phyloP scores from a whole-genome alignment of 1,140 invertebrate genomes.

The Drosophila micromelanica region DNA sequence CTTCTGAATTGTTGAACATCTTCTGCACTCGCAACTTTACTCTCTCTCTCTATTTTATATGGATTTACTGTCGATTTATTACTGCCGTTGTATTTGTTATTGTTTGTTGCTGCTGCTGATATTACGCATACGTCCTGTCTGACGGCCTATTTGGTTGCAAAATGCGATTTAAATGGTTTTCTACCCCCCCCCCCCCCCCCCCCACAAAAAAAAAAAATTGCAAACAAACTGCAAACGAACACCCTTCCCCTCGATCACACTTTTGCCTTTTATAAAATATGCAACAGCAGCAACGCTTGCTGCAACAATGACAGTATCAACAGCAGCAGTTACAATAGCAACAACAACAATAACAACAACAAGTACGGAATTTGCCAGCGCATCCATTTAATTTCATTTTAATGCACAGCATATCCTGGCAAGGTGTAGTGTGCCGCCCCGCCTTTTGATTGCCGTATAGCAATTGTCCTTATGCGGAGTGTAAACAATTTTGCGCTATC shows the following conservation, averaged over 20 bases:
- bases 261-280: conserved; percentile 64
- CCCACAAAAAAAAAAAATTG: conserved; percentile 25
- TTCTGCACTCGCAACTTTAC: conserved; percentile 1
- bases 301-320: conserved; percentile 70
- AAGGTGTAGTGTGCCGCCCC: conserved; percentile 30
- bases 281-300: conserved; percentile 63
- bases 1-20: conserved; percentile 6
- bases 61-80: conserved; percentile 53
- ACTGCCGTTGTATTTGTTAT: conserved; percentile 17
- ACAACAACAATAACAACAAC: conserved; percentile 28
- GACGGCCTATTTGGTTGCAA: conserved; percentile 29
- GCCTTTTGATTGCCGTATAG: conserved; percentile 4
- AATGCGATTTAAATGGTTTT: conserved; percentile 58
- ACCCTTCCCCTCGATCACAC: background rate
- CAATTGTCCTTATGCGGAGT: conserved; percentile 52
- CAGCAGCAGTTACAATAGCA: conserved; percentile 33
- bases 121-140: conserved; percentile 38
- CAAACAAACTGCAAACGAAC: conserved; percentile 16
- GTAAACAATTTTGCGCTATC: conserved; percentile 68
- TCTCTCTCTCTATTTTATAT: conserved; percentile 17
- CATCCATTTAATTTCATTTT: conserved; percentile 79
- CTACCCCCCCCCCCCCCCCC: background rate
- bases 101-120: conserved; percentile 15
- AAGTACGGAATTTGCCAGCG: conserved; percentile 37
- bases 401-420: conserved; percentile 57